phyloP scores from a whole-genome alignment of 2,888 invertebrate species.

The Nesidiocoris tenuis region DNA sequence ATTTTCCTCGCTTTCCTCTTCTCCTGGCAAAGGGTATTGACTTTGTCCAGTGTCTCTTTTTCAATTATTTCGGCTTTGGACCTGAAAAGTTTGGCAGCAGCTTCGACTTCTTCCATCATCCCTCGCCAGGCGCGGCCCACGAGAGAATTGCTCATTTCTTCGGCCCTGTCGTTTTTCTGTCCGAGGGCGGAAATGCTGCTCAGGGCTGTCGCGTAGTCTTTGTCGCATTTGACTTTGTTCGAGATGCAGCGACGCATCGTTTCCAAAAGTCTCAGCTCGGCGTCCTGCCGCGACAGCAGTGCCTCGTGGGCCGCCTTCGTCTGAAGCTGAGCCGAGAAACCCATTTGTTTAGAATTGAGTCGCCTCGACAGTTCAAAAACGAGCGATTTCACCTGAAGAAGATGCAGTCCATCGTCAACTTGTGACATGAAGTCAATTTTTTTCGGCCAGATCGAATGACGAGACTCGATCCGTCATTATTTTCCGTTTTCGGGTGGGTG shows the following conservation, averaged over 20 bases:
- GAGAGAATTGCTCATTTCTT: conserved; percentile 67
- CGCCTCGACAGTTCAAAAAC: conserved; percentile 33
- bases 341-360: conserved; percentile 45
- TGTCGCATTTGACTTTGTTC: conserved; percentile 85
- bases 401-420: conserved; percentile 36
- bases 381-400: conserved; percentile 36
- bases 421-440: conserved; percentile 27
- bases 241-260: conserved; percentile 84
- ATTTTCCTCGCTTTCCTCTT: conserved; percentile 81
- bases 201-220: conserved; percentile 84
- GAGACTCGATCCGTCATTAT: no score
- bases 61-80: conserved; percentile 84
- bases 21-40: conserved; percentile 78
- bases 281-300: conserved; percentile 84
- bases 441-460: no score
- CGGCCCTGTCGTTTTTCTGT: conserved; percentile 76
- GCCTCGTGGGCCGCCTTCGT: conserved; percentile 84
- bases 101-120: conserved; percentile 87
- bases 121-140: conserved; percentile 71
- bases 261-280: conserved; percentile 87
- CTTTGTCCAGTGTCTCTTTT: conserved; percentile 75
- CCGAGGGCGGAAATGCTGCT: conserved; percentile 78
- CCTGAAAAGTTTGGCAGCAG: conserved; percentile 75
- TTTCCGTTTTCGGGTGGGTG: no score
- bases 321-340: conserved; percentile 48